Evolutionary conservation across 2,797 vertebrate genomes (phyloP), one percentile per base, ranked within the genome.

Genomic region (Siniperca obscura): DNA sequence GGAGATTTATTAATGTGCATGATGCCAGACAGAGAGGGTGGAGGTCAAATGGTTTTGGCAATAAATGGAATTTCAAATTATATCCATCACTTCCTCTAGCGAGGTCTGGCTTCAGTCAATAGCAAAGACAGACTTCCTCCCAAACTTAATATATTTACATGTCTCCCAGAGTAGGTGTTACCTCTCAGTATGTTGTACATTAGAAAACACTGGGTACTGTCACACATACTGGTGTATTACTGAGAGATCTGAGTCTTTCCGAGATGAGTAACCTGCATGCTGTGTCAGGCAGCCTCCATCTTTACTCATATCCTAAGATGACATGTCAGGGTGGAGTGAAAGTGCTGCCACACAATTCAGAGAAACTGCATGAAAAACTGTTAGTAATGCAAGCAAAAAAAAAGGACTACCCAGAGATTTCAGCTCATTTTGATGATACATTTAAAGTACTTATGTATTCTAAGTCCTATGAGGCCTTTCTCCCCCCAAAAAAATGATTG

Each of bases 231-330:
- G 14, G 9, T 70, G 27, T 7, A 11, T 27, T 44, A 10, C 2
- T 6, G 19, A 67, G 9, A 69, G 16, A 68, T 55, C 62, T 3
- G 19, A 80, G 60, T 78, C 30, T 34, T 36, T 40, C 25, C 30
- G 14, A 9, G 68, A 79, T 50, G 82, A 70, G 50, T 64, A 62
- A 56, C 27, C 42, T 27, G 30, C 48, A 27, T 27, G 42, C 25
- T 0, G 3, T 71, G 79, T 50, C 56, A 86, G 64, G 52, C 44
- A 62, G 53, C n/a, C 6, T 61, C 42, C 70, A 74, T 70, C 8
- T 79, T 64, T 78, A 60, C 78, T 90, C 89, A 75, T 52, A 55
- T 76, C 72, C 69, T 86, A 70, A 80, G 36, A 81, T 62, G 77
- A 46, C 52, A 11, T 30, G 44, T 34, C 40, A 74, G 87, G 74